Evolutionary conservation across 2,888 invertebrate genomes (phyloP).

Genomic region (Chymomyza fuscimana): DNA sequence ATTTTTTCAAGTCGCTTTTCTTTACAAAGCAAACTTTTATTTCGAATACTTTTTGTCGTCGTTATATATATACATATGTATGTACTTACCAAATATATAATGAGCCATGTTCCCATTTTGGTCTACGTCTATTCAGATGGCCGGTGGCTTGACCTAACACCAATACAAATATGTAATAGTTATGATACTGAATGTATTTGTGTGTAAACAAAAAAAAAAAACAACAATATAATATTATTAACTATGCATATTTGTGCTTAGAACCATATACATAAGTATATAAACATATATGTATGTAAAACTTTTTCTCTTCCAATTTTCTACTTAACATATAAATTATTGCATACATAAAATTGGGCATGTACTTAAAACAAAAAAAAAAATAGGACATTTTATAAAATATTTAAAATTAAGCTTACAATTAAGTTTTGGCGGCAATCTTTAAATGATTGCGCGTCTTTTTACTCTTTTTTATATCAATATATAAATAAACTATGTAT

Average conservation of each 20-base stretch:
- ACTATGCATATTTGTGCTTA: conserved; percentile 15
- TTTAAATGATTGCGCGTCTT: conserved; percentile 43
- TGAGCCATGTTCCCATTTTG: background rate
- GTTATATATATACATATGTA: background rate
- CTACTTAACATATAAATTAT: conserved; percentile 31
- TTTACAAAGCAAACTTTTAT: background rate
- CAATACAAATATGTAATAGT: background rate
- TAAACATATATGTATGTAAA: conserved; percentile 17
- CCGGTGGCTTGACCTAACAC: background rate
- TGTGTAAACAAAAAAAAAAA: background rate
- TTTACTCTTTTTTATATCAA: conserved; percentile 57
- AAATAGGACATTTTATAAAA: background rate
- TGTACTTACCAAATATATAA: background rate
- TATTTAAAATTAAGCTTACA: conserved; percentile 30
- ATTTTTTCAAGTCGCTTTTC: background rate
- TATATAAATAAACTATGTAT: conserved; percentile 7
- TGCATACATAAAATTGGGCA: background rate
- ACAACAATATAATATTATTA: background rate
- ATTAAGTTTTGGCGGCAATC: conserved; percentile 42
- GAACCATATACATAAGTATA: conserved; percentile 11
- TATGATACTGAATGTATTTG: background rate
- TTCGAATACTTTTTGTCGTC: background rate
- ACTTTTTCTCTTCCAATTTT: conserved; percentile 50
- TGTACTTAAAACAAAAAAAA: background rate
- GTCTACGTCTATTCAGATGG: background rate